phyloP scores from a whole-genome alignment of 2,888 invertebrate genomes.

The Dryadula phaetusa region DNA sequence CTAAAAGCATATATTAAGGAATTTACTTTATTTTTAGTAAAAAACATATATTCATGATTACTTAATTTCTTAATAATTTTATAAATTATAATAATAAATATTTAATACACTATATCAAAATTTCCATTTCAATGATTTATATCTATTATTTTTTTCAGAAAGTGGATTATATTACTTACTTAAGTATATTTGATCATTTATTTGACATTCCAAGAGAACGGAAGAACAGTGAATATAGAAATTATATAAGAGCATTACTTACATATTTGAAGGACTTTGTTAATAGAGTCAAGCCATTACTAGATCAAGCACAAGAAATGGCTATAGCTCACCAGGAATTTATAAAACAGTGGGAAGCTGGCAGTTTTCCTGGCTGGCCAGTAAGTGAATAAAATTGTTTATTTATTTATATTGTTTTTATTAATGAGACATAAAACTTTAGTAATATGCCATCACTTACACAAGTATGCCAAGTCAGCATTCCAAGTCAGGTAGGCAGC shows the following conservation, averaged over 20 bases:
- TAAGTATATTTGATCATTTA: slow-evolving; percentile 96
- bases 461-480: too few species aligned
- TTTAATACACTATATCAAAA: too few species aligned
- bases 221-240: slow-evolving; percentile 93
- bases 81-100: too few species aligned
- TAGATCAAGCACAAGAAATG: slow-evolving; percentile 92
- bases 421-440: too few species aligned
- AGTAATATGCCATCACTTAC: too few species aligned
- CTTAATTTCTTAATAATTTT: too few species aligned
- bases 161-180: slow-evolving; percentile 97
- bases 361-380: slow-evolving; percentile 97
- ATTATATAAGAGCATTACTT: slow-evolving; percentile 92
- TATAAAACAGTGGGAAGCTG: slow-evolving; percentile 93
- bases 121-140: background rate
- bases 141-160: slow-evolving; percentile 77
- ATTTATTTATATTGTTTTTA: too few species aligned
- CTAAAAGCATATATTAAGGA: too few species aligned
- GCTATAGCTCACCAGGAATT: slow-evolving; percentile 92
- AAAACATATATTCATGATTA: too few species aligned
- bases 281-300: slow-evolving; percentile 92
- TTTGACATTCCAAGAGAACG: slow-evolving; percentile 97
- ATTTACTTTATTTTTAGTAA: too few species aligned
- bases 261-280: slow-evolving; percentile 94
- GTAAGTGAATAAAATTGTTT: slow-evolving; percentile 70
- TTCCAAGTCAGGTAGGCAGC: too few species aligned